These are phyloP conservation scores for Coecobrya sp. DNA, from an alignment of 2,888 invertebrate species.

Conservation along the genomic window DNA sequence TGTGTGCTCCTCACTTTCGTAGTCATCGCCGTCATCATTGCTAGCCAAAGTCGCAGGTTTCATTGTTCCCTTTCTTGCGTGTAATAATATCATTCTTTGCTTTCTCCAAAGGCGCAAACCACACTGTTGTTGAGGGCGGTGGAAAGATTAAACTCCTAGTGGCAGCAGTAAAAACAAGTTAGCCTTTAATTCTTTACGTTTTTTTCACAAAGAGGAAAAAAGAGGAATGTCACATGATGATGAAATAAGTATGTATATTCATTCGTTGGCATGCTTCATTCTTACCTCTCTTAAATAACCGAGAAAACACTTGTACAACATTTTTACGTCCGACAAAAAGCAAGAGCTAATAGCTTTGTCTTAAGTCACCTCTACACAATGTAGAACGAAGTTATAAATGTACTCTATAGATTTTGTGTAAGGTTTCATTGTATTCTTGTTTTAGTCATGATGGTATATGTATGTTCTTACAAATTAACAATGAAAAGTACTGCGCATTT, in stretches of 20 bases:
- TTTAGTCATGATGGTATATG: neutral
- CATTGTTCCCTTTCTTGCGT: constrained; percentile 55
- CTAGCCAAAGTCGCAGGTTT: neutral
- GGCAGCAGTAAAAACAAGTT: constrained; percentile 57
- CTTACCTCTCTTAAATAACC: constrained; percentile 37
- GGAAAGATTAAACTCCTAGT: constrained; percentile 50
- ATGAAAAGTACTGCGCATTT: neutral
- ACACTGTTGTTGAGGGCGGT: constrained; percentile 1
- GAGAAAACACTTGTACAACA: constrained; percentile 50
- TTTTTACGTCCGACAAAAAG: constrained; percentile 61
- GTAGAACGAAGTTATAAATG: neutral
- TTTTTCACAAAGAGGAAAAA: constrained; percentile 12
- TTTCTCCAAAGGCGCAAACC: neutral
- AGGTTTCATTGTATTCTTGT: neutral
- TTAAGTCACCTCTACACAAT: neutral
- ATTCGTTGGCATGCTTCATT: constrained; percentile 25
- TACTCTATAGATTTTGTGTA: neutral
- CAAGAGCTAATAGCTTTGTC: constrained; percentile 62
- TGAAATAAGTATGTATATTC: constrained; percentile 66
- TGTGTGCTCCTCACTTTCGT: neutral
- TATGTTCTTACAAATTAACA: constrained; percentile 26
- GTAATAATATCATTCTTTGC: constrained; percentile 57
- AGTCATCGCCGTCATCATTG: neutral
- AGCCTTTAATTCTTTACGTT: constrained; percentile 70
- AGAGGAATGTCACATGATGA: constrained; percentile 72